Conservation (phyloP, 2,888 invertebrate genomes). For the Ennomos erosarius region DNA sequence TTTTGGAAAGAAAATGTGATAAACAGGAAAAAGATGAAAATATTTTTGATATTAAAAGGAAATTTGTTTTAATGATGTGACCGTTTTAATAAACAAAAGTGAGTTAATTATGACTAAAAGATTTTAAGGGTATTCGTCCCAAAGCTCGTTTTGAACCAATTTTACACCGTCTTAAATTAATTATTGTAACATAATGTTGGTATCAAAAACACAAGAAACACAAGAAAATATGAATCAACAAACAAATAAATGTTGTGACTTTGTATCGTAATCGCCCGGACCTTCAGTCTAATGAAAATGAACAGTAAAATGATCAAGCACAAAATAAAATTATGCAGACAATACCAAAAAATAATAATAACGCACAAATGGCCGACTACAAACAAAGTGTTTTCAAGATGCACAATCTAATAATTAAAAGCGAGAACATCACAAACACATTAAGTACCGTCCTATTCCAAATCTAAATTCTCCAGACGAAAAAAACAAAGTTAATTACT, state of each 20-base stretch:
- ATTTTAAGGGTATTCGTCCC: too few species aligned
- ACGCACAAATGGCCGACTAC: conserved; percentile 5
- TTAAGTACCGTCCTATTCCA: conserved; percentile 63
- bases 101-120: not conserved
- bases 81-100: conserved; percentile 31
- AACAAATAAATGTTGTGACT: too few species aligned
- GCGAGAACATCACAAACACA: conserved; percentile 68
- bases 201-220: too few species aligned
- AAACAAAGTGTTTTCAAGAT: conserved; percentile 40
- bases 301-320: not conserved
- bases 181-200: too few species aligned
- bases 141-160: too few species aligned
- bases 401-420: conserved; percentile 69
- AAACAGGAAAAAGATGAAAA: conserved; percentile 36
- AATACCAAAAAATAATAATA: conserved; percentile 8
- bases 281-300: too few species aligned
- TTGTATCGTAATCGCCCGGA: too few species aligned
- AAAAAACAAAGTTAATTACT: conserved; percentile 79
- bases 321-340: conserved; percentile 7
- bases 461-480: conserved; percentile 75
- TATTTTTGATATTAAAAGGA: conserved; percentile 36
- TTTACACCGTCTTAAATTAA: too few species aligned
- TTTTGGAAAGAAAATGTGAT: conserved; percentile 21
- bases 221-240: too few species aligned
- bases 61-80: conserved; percentile 38